Evolutionary conservation across 2,888 invertebrate genomes (phyloP).

Genomic region (Panzeria rudis): DNA sequence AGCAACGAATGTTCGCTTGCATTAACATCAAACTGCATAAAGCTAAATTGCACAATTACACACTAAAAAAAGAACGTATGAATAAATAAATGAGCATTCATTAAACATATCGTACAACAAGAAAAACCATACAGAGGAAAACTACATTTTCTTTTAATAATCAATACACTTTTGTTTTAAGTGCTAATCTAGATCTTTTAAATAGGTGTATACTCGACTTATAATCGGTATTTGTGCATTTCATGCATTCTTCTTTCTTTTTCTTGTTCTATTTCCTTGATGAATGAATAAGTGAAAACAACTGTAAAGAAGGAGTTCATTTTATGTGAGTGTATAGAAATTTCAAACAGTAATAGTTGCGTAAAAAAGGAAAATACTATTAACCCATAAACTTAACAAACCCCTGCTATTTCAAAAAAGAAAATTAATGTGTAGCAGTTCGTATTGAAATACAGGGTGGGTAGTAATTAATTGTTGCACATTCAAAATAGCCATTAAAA

Average conservation of each 20-base stretch:
- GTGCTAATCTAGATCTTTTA: conserved; percentile 25
- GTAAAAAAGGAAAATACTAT: neutral
- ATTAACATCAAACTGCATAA: conserved; percentile 26
- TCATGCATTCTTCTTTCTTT: neutral
- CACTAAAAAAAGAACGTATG: neutral
- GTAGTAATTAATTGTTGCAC: neutral
- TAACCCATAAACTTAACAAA: neutral
- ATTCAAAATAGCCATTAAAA: neutral
- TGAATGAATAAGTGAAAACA: conserved; percentile 18
- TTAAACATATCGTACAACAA: conserved; percentile 6
- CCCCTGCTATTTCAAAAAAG: neutral
- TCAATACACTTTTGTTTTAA: conserved; percentile 31
- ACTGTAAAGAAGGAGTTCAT: neutral
- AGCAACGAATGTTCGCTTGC: neutral
- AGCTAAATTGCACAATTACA: conserved; percentile 37
- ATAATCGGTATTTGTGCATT: neutral
- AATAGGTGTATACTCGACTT: neutral
- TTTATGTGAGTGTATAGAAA: neutral
- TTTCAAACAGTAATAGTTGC: neutral
- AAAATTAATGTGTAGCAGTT: neutral
- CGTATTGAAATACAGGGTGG: neutral
- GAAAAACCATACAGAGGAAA: neutral
- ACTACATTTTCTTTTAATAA: conserved; percentile 37
- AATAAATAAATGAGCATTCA: conserved; percentile 34
- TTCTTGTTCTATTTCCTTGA: conserved; percentile 17